Base-by-base conservation (phyloP, 2,113 vertebrate genomes). In the Gobius niger region DNA sequence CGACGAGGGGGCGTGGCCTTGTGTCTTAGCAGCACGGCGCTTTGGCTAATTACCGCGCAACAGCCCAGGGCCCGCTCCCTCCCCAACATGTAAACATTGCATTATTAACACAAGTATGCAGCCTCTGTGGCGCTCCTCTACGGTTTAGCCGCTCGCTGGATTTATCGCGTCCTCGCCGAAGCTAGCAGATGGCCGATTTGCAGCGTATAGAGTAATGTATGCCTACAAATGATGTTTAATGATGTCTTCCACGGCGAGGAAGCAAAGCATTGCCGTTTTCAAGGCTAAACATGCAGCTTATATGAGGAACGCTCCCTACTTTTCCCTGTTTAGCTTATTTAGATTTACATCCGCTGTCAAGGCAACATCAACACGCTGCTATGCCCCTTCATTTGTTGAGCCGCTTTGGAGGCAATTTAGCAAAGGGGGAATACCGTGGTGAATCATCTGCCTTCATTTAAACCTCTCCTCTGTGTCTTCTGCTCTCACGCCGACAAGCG, bases 141-240 rank as follows among this genome's bases (percentile, higher is more conserved):
- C 52, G 80, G 60, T 75, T 83, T 73, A 75, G 72, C 68, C 72
- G 53, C 77, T 68, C 80, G 52, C 71, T 77, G 64, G 82, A 86
- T 88, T 85, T 87, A 86, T 81, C 72, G 83, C 79, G 76, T 73
- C 57, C 18, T 46, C 70, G 72, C 69, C 83, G 75, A 73, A 78
- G 70, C 70, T 76, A 84, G 24, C 86, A 89, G 81, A 88, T 88
- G 85, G 87, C 75, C 82, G 52, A 74, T 87, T 87, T 83, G 85
- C 82, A 65, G 83, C 65, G 47, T 83, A 63, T 70, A 75, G 81
- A 60, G 70, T 85, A 76, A 84, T 83, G 83, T 80, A 82, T 84
- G 88, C 83, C 73, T 84, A 86, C 85, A 84, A 87, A 85, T 82
- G 80, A 83, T 80, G 82, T 83, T 88, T 85, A 84, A 87, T 90